Conservation (phyloP, 2,888 invertebrate species). For the Aporophyla lueneburgensis region DNA sequence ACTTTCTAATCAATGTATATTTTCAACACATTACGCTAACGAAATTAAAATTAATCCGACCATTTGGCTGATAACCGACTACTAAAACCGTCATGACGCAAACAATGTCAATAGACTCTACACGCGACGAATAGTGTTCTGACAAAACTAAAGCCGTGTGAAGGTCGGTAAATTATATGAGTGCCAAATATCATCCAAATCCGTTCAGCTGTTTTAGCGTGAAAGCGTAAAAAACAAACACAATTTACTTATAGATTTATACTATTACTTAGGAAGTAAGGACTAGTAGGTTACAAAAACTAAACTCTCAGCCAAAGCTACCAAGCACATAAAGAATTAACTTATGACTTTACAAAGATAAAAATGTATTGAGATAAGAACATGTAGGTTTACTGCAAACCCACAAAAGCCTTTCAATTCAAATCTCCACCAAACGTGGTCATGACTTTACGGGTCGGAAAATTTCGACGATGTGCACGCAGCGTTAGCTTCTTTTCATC, state of each 20-base stretch:
- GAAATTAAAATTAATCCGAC: constrained; percentile 27
- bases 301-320: constrained; percentile 25
- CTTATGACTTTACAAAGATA: constrained; percentile 4
- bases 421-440: neutral
- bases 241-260: no score
- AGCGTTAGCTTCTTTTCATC: constrained; percentile 3
- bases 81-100: constrained; percentile 25
- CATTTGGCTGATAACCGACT: constrained; percentile 33
- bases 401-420: neutral
- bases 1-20: constrained; percentile 15
- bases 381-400: neutral
- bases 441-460: neutral
- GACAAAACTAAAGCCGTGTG: constrained; percentile 24
- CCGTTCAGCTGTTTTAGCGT: no score
- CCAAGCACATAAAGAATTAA: constrained; percentile 35
- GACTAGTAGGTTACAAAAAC: constrained; percentile 1
- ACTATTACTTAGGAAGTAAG: no score
- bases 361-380: neutral
- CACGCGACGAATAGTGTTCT: constrained; percentile 7
- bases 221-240: no score
- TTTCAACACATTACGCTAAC: neutral
- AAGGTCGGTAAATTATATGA: no score
- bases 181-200: no score
- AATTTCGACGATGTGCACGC: neutral
- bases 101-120: constrained; percentile 41